Conservation (phyloP, 2,113 vertebrate species). For the Arizona elegans region DNA sequence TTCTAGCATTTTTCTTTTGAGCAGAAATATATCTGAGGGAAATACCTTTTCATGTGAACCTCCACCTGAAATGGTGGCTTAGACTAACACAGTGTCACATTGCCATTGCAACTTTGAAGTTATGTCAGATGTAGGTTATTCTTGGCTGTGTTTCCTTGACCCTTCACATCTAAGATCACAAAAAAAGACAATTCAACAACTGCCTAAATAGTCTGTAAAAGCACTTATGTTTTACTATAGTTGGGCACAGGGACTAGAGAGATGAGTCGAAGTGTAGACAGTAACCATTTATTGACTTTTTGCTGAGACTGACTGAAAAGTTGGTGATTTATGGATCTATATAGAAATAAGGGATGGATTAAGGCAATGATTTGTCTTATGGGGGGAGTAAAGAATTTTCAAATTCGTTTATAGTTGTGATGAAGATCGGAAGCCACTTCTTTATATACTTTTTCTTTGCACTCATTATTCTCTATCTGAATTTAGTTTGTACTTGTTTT, state of each 20-base stretch:
- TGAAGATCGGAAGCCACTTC: neutral
- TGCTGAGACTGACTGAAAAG: neutral
- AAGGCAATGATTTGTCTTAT: neutral
- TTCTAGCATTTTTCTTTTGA: neutral
- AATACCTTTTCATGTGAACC: neutral
- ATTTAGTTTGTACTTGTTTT: neutral
- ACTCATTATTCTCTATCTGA: neutral
- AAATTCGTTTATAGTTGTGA: neutral
- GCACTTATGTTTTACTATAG: neutral
- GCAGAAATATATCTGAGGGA: neutral
- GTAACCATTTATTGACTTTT: neutral
- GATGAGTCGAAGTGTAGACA: neutral
- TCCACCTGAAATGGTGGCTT: neutral
- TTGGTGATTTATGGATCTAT: neutral
- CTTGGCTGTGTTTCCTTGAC: neutral
- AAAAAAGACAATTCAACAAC: neutral
- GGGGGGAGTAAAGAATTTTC: neutral
- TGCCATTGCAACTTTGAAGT: neutral
- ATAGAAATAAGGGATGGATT: neutral
- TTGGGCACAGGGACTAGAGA: neutral
- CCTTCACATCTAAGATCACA: neutral
- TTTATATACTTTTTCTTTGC: neutral
- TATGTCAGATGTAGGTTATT: neutral
- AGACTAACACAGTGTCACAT: neutral
- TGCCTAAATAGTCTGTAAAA: neutral